Evolutionary conservation across 2,113 vertebrate species (phyloP), one percentile per base, ranked within the genome.

Genomic region (Hylia prasina): DNA sequence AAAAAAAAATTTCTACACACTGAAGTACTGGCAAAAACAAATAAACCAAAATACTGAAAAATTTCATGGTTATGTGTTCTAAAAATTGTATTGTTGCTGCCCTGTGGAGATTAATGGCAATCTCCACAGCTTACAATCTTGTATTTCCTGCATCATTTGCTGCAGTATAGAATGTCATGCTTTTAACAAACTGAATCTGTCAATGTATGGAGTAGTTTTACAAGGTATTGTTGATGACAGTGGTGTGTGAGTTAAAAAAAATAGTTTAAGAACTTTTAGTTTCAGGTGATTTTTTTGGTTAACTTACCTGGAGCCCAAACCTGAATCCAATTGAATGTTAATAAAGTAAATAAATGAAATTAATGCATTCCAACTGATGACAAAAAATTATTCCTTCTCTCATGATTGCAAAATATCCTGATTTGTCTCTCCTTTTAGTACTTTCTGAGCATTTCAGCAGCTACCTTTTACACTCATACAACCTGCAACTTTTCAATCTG

Each of bases 61-160:
- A 53, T 16, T 25, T 75, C 37, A 30, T 77, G 35, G 47, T 19
- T 13, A 5, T 57, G 15, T 63, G 14, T 69, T 91, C 33, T 31
- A 39, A 68, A 91, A 82, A 69, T 40, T 87, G 19, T 76, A 70
- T 87, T 81, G 60, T 86, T 87, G 19, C 50, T 87, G 50, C 90
- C 82, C 77, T 58, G n/a, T 40, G 25, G 39, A 94, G 97, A 96
- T 96, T 96, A 94, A 95, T 94, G 60, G 31, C 37, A 66, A 35
- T 37, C 15, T 64, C n/a, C 78, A 91, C n/a, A 81, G 65, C 60
- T 96, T 90, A 58, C 23, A 96, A 27, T 87, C 51, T 92, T 66
- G 37, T 78, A 87, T 95, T 98, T 94, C 97, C 96, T 98, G 82
- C 84, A 91, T 97, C 65, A 88, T 96, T 98, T 97, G 39, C 80